These are phyloP conservation scores for Pristionchus mayeri DNA, from an alignment of 2,888 invertebrate species.

Conservation along the genomic window DNA sequence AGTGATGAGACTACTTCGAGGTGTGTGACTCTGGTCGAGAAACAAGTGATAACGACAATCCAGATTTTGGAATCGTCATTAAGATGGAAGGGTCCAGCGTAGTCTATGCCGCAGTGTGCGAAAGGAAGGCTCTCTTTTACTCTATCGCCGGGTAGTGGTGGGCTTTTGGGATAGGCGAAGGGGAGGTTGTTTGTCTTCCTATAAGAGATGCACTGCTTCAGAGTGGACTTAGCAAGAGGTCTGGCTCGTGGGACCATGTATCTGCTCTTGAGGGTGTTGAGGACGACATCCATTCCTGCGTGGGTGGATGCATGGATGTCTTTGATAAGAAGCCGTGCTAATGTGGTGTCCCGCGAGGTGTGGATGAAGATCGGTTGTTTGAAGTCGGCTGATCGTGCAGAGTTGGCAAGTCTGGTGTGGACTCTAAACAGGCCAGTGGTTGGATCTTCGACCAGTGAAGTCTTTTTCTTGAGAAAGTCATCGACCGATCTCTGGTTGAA, in stretches of 20 bases:
- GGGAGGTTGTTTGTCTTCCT: conserved; percentile 57
- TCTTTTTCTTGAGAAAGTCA: not conserved
- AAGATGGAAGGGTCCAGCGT: conserved; percentile 76
- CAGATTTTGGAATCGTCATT: conserved; percentile 63
- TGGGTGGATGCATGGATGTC: not conserved
- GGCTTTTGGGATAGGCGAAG: conserved; percentile 70
- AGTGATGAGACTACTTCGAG: conserved; percentile 76
- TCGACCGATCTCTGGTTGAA: no score
- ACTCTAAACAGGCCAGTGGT: not conserved
- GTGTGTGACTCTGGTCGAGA: conserved; percentile 76
- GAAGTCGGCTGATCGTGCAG: not conserved
- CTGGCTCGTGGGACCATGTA: conserved; percentile 73
- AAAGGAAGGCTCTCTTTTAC: conserved; percentile 71
- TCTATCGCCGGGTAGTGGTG: conserved; percentile 68
- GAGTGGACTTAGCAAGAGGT: not conserved
- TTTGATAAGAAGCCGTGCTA: not conserved
- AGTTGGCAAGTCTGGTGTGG: not conserved
- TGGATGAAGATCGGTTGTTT: not conserved
- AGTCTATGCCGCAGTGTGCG: conserved; percentile 73
- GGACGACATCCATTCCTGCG: not conserved
- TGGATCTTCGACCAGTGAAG: not conserved
- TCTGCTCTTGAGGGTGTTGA: not conserved
- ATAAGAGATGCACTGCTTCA: conserved; percentile 72
- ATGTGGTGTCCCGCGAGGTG: not conserved
- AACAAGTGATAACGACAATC: conserved; percentile 77